Base-by-base conservation (phyloP, 2,888 invertebrate species). In the Taphrorychus bicolor region DNA sequence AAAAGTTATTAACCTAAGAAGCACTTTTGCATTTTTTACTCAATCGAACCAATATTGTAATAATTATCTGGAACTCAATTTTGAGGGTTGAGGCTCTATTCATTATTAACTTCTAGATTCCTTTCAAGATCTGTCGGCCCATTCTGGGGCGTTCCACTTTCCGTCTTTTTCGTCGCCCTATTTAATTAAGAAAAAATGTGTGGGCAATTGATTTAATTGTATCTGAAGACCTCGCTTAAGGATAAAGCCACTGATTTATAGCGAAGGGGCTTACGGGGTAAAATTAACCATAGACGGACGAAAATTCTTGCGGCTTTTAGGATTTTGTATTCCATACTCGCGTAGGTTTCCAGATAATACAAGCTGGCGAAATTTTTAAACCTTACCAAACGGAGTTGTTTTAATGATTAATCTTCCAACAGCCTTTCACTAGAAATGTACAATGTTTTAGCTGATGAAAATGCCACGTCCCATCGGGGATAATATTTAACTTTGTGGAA, bases 101-200 rank as follows among this genome's bases (percentile, higher is more conserved):
- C 62, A 67, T 62, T 61, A 67, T 67, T 61, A 62, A 67, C 60
- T 62, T 62, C 53, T 59, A 67, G 59, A 67, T 62, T 62, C 58
- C 45, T 62, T 67, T 67, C 62, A 67, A 62, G 67, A 67, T 67
- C 51, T 66, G 66, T 59, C 66, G 48, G 24, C 40, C 59, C 21
- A 23, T 53, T 66, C 66, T 32, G 32, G n/a, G 53, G 40, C 66
- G 49, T 61, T 60, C 56, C 56, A 32, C 32, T 7, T 32, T 32
- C 32, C 32, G 57, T 54, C 52, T 24, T 61, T 67, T 67, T 59
- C 52, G 57, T 58, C 67, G 42, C 58, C 52, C 62, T 58, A 57
- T 61, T 66, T 66, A 62, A 67, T 67, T 67, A 67, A 66, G 66
- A 66, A 62, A 67, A 66, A 67, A 62, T 62, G 40, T 32, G 49